Percentiles rank a stretch among this genome's conserved stretches.
Conservation (phyloP, 2,113 vertebrate genomes). For the Atractosteus spatula region DNA sequence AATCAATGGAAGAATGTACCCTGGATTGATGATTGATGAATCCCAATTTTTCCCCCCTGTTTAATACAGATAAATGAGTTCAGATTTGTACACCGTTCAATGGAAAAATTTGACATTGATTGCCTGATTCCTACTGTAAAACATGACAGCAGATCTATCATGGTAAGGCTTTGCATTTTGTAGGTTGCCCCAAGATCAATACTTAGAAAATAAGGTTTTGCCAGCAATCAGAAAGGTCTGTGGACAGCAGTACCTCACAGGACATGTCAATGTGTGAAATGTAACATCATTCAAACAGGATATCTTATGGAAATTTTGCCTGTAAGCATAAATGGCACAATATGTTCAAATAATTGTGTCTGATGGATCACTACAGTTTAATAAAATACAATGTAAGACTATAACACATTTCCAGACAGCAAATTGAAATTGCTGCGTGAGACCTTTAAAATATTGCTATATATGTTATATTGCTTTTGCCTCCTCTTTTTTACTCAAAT, state of each 20-base stretch:
- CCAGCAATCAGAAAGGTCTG: slow-evolving; percentile 50
- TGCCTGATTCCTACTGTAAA: slow-evolving; percentile 58
- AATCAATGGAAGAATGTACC: slow-evolving; percentile 44
- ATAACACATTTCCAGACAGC: background rate
- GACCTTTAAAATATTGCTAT: too few relatives aligned
- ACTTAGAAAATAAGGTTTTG: slow-evolving; percentile 60
- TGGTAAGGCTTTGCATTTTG: slow-evolving; percentile 54
- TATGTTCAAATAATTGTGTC: slow-evolving; percentile 1
- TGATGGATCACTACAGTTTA: background rate
- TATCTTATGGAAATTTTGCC: background rate
- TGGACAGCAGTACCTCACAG: slow-evolving; percentile 44
- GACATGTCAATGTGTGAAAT: slow-evolving; percentile 1
- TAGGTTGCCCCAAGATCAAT: slow-evolving; percentile 44
- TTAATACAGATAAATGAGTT: slow-evolving; percentile 53
- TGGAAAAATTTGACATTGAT: slow-evolving; percentile 49
- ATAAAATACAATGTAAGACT: background rate
- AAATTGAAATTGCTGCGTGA: background rate
- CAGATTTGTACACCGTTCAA: slow-evolving; percentile 37
- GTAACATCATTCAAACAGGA: background rate
- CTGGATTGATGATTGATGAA: slow-evolving; percentile 64
- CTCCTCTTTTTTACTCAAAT: too few relatives aligned
- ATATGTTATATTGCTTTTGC: too few relatives aligned
- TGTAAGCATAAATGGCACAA: background rate
- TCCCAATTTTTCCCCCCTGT: slow-evolving; percentile 44
- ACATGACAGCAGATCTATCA: slow-evolving; percentile 60